Conservation (phyloP, 2,113 vertebrate genomes). For the Donacobius atricapilla region DNA sequence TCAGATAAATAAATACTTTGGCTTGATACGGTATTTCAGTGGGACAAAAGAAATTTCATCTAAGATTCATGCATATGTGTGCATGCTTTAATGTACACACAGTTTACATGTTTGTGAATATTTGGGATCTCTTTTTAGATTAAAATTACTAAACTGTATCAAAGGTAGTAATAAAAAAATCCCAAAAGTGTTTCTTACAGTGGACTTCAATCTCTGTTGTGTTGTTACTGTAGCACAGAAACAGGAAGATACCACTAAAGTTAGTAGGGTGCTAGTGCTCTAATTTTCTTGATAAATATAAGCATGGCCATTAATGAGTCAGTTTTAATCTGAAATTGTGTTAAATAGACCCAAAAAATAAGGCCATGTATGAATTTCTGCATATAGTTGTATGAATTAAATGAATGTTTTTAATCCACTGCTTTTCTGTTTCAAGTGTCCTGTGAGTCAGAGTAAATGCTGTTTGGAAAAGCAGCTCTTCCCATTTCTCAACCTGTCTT, state of each 20-base stretch:
- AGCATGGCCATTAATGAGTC: not conserved
- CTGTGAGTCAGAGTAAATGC: not conserved
- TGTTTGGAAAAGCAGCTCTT: not conserved
- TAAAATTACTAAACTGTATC: not conserved
- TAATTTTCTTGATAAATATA: not conserved
- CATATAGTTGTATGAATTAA: not conserved
- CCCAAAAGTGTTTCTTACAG: not conserved
- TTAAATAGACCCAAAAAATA: not conserved
- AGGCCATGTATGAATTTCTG: not conserved
- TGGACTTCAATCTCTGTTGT: not conserved
- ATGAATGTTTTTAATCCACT: not conserved
- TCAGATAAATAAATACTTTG: not conserved
- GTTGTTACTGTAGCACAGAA: not conserved
- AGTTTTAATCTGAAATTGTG: not conserved
- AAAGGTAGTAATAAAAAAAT: not conserved
- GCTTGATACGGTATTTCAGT: not conserved
- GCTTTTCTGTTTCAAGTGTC: not conserved
- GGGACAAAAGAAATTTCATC: not conserved
- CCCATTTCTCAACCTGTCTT: not conserved
- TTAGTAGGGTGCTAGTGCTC: not conserved
- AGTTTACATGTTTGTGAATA: not conserved
- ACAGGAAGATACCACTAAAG: not conserved
- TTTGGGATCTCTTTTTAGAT: not conserved
- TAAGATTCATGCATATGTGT: not conserved
- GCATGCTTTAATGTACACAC: rapidly evolving